Evolutionary conservation across 2,888 invertebrate genomes (phyloP).

Genomic region (Linnaemya tessellans): DNA sequence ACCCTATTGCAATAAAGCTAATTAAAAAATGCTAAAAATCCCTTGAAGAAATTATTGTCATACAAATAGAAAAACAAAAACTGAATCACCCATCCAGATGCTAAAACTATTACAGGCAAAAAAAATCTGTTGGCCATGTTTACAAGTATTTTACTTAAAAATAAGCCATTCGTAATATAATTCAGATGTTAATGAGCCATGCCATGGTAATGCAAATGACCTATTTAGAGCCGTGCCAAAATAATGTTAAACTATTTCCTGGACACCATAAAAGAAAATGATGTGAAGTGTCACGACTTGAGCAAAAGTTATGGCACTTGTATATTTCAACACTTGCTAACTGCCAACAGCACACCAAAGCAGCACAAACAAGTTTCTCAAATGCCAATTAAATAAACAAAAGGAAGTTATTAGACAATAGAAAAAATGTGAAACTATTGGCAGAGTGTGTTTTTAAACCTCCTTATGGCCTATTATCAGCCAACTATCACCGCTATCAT

Average conservation of each 20-base stretch:
- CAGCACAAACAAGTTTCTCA: not conserved
- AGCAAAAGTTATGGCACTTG: slow-evolving; percentile 7
- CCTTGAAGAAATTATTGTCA: not conserved
- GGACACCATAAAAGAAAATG: slow-evolving; percentile 22
- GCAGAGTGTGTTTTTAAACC: not conserved
- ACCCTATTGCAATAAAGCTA: no score
- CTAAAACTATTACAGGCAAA: not conserved
- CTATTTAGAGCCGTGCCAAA: slow-evolving; percentile 35
- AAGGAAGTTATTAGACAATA: not conserved
- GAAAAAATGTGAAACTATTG: no score
- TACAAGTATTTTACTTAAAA: not conserved
- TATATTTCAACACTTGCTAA: slow-evolving; percentile 9
- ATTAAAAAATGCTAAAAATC: no score
- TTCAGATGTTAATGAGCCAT: slow-evolving; percentile 28
- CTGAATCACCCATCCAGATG: slow-evolving; percentile 6
- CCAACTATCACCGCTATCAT: not conserved
- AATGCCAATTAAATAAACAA: not conserved
- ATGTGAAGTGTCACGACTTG: slow-evolving; percentile 7
- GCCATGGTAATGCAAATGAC: not conserved
- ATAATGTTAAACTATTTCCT: slow-evolving; percentile 24
- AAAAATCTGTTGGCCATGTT: slow-evolving; percentile 20
- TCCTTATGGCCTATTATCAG: not conserved
- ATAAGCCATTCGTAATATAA: not conserved
- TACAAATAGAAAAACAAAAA: not conserved
- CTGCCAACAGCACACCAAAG: slow-evolving; percentile 24